Base-by-base conservation (phyloP, 1,140 invertebrate genomes). In the Diorhabda sublineata region DNA sequence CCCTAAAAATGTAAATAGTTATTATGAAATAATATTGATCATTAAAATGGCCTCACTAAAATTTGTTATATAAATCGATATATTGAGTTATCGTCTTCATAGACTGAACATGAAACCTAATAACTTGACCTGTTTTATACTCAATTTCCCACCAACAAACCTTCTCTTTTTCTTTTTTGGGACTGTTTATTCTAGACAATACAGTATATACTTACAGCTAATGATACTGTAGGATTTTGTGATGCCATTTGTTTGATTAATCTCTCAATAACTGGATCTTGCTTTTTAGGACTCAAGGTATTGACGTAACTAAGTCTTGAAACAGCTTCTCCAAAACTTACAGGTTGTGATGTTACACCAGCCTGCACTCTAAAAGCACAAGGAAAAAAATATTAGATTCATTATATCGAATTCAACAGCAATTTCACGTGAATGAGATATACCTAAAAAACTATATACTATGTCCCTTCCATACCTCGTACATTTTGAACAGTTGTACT, bases 1-100 rank as follows among this genome's bases (percentile, higher is more conserved):
- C 91, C 89, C 71, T 90, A 83, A 66, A 92, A 85, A 52, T 6
- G n/a, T 4, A n/a, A 2, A 3, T 8, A 52, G 0, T 8, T 52
- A 52, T 52, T 52, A 52, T 26, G 26, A 26, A 26, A 26, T 26
- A 26, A 26, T 26, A 26, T 26, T 26, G 26, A 26, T 26, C 26
- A 26, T 26, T 26, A 26, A 26, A 26, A 26, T 26, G 26, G 26
- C 26, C 26, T 26, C 26, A 26, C 26, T 26, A 26, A 26, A 26
- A 26, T 26, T 0, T 26, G 26, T 26, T 26, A 26, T 26, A 1
- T 26, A 26, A 26, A 26, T 26, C 26, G 26, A 26, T 26, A 26
- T 26, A 26, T 26, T 26, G 26, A 26, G 26, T 0, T 26, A 26
- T 26, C 1, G 1, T 26, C 26, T 26, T 26, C 26, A 26, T 26